Percentiles rank a stretch among this genome's conserved stretches.
phyloP scores from a whole-genome alignment of 2,113 vertebrate genomes.

The Oreochromis spilurus region DNA sequence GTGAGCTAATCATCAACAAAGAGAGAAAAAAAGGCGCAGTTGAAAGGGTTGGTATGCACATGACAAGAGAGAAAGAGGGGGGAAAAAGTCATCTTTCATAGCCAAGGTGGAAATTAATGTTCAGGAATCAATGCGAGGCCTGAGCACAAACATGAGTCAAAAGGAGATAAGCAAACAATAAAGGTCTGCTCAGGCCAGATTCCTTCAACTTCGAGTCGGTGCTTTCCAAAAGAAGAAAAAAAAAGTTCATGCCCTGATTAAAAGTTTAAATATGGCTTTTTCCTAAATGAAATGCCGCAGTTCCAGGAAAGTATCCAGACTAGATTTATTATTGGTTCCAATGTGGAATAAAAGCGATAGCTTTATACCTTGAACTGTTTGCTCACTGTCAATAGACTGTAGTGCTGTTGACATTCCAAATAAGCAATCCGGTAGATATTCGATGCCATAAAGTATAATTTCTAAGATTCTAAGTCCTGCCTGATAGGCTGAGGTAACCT shows the following conservation, averaged over 20 bases:
- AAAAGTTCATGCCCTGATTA: not conserved
- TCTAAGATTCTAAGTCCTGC: not conserved
- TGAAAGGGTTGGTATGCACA: not conserved
- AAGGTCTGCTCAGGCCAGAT: not conserved
- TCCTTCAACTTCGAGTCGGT: not conserved
- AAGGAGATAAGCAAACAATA: not conserved
- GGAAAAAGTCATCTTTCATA: not conserved
- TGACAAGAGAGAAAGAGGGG: not conserved
- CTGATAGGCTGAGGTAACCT: not conserved
- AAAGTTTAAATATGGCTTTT: not conserved
- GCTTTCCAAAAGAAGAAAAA: not conserved
- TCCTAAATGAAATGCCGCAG: rapidly evolving
- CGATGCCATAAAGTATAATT: not conserved
- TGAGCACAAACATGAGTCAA: not conserved
- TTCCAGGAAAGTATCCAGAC: not conserved
- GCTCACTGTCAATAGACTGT: not conserved
- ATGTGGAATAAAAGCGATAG: not conserved
- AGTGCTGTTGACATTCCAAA: not conserved
- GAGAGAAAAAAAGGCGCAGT: not conserved
- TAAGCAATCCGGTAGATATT: not conserved
- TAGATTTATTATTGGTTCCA: not conserved
- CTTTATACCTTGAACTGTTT: not conserved
- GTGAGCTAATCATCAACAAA: slow-evolving; percentile 47
- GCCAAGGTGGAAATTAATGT: not conserved
- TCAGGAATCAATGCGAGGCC: not conserved